Evolutionary conservation across 2,113 vertebrate genomes (phyloP).

Genomic region (Benitochromis conjunctus): DNA sequence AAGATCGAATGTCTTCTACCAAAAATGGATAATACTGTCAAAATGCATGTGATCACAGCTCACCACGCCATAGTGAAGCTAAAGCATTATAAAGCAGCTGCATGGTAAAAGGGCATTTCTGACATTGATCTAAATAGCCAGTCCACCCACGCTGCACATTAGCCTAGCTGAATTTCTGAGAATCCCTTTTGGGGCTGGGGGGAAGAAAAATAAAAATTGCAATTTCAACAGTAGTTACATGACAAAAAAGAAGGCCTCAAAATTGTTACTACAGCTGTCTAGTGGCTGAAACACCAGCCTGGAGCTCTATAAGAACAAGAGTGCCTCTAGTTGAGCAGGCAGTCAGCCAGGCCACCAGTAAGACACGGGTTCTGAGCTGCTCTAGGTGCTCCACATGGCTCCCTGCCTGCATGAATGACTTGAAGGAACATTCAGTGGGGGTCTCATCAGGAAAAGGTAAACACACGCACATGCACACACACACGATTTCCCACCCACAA

Average conservation of each 20-base stretch:
- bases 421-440: conserved; percentile 14
- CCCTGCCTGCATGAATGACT: conserved; percentile 20
- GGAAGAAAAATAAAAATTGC: not conserved
- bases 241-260: not conserved
- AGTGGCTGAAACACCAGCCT: not conserved
- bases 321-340: conserved; percentile 20
- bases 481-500: conserved; percentile 2
- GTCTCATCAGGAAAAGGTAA: conserved; percentile 36
- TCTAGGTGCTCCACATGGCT: conserved; percentile 7
- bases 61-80: not conserved
- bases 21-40: not conserved
- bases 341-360: conserved; percentile 4
- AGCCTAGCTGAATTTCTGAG: not conserved
- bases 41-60: not conserved
- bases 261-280: conserved; percentile 14
- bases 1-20: not conserved
- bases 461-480: conserved; percentile 20
- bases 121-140: not conserved
- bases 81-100: not conserved
- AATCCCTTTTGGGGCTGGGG: not conserved
- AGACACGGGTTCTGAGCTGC: not conserved
- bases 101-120: not conserved
- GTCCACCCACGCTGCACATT: not conserved
- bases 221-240: not conserved
- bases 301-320: conserved; percentile 5